These are phyloP conservation scores for Blera fallax DNA, from an alignment of 2,888 invertebrate genomes.

Conservation along the genomic window DNA sequence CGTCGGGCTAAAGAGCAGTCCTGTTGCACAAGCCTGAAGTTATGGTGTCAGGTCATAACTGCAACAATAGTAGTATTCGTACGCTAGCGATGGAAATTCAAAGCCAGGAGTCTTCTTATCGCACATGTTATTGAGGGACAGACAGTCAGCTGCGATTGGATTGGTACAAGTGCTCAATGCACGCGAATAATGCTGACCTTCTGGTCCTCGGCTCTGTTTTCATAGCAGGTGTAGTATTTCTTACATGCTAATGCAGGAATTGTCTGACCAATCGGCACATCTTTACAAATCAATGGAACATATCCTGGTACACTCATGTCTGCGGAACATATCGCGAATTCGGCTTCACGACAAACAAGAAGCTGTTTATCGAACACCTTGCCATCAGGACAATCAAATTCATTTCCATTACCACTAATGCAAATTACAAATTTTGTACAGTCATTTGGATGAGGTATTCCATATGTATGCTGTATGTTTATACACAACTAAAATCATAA, in stretches of 20 bases:
- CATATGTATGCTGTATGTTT: background rate
- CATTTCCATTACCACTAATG: background rate
- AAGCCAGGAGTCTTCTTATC: constrained; percentile 31
- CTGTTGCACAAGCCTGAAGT: constrained; percentile 22
- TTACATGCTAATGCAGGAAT: constrained; percentile 52
- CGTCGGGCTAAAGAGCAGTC: constrained; percentile 46
- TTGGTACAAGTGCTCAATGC: constrained; percentile 57
- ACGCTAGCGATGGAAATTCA: constrained; percentile 52
- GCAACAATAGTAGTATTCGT: constrained; percentile 68
- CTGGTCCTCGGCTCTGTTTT: constrained; percentile 18
- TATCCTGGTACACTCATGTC: constrained; percentile 28
- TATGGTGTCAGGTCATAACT: background rate
- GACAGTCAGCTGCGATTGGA: constrained; percentile 66
- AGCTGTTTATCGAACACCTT: constrained; percentile 1
- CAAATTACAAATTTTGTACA: constrained; percentile 51
- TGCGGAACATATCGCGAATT: background rate
- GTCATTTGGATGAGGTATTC: constrained; percentile 22
- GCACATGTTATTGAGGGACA: constrained; percentile 62
- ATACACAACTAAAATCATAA: constrained; percentile 38
- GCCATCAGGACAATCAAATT: background rate
- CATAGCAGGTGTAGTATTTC: constrained; percentile 69
- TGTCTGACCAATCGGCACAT: background rate
- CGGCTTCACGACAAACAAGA: background rate
- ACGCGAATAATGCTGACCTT: constrained; percentile 73
- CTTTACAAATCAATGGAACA: constrained; percentile 10